phyloP scores from a whole-genome alignment of 2,113 vertebrate genomes.

The Chamaea fasciata region DNA sequence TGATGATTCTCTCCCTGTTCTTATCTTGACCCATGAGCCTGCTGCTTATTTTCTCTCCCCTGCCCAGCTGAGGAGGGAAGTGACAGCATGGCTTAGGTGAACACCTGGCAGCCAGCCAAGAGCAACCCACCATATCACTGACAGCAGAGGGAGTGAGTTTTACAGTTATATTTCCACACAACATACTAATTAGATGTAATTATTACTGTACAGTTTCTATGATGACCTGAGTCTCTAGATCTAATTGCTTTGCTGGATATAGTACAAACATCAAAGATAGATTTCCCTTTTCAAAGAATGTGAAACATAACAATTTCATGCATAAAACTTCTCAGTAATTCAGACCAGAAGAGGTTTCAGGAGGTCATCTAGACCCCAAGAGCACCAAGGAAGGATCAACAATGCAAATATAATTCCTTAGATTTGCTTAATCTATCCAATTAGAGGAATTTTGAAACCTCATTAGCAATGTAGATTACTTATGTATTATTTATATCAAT shows the following conservation, averaged over 20 bases:
- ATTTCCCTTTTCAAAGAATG: neutral
- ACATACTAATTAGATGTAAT: neutral
- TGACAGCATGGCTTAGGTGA: neutral
- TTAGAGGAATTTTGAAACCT: neutral
- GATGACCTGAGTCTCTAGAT: neutral
- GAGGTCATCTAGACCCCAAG: neutral
- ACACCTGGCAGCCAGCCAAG: neutral
- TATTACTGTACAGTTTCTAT: neutral
- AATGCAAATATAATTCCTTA: neutral
- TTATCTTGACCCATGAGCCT: fast-evolving
- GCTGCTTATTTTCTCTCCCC: neutral
- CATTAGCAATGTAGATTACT: neutral
- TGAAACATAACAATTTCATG: neutral
- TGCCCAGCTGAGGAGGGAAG: neutral
- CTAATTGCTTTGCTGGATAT: neutral
- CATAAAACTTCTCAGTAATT: neutral
- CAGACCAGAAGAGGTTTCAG: neutral
- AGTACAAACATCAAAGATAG: neutral
- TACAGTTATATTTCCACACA: neutral
- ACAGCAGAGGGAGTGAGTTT: neutral
- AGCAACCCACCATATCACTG: neutral
- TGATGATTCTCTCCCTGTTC: neutral
- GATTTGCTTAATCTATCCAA: neutral
- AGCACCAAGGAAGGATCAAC: neutral
- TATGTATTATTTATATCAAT: neutral